Evolutionary conservation across 2,113 vertebrate species (phyloP).

Genomic region (Opisthocomus hoazin): DNA sequence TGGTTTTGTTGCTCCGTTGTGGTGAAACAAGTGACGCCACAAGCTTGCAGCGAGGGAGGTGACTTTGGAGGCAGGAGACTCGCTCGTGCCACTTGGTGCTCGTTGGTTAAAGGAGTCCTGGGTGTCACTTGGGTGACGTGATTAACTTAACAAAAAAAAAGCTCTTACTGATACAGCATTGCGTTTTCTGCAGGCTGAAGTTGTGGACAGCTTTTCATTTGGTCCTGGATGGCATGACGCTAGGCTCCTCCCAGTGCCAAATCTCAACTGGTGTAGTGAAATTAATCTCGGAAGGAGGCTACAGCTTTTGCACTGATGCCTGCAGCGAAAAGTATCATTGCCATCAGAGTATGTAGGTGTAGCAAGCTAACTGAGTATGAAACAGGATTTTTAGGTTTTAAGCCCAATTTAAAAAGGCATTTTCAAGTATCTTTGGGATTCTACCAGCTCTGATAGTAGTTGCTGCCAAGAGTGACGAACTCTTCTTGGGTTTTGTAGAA

Average conservation of each 20-base stretch:
- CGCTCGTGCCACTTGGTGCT: accelerated
- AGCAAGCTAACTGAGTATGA: neutral
- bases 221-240: neutral
- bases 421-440: neutral
- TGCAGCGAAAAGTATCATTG: neutral
- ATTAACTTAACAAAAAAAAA: neutral
- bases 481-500: neutral
- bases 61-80: neutral
- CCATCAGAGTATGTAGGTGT: neutral
- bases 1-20: neutral
- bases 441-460: neutral
- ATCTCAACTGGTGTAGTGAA: neutral
- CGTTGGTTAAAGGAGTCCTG: neutral
- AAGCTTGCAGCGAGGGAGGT: accelerated
- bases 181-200: neutral
- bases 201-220: neutral
- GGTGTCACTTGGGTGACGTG: neutral
- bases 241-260: neutral
- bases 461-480: neutral
- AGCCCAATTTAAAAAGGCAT: neutral
- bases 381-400: neutral
- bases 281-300: neutral
- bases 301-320: neutral
- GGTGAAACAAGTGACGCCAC: neutral
- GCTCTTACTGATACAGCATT: neutral